These are phyloP conservation scores for Trichopoda pennipes DNA, from an alignment of 2,888 invertebrate species.

Conservation along the genomic window DNA sequence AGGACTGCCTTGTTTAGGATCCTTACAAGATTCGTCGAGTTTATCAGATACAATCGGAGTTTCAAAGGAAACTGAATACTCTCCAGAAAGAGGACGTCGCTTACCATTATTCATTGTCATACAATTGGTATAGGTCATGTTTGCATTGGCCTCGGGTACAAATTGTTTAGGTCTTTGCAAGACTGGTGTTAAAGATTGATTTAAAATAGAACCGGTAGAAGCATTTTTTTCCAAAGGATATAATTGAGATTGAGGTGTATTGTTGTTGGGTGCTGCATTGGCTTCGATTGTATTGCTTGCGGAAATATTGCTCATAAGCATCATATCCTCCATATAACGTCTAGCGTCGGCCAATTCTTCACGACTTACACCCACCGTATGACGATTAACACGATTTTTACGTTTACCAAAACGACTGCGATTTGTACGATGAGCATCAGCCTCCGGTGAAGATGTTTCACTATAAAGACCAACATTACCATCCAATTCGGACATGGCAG, in stretches of 20 bases:
- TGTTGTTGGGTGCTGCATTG: constrained; percentile 69
- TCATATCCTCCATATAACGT: constrained; percentile 86
- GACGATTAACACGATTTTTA: constrained; percentile 85
- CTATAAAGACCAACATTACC: constrained; percentile 60
- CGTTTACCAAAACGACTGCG: constrained; percentile 82
- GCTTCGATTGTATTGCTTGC: constrained; percentile 74
- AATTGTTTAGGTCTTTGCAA: constrained; percentile 79
- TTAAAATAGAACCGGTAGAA: constrained; percentile 80
- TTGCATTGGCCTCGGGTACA: constrained; percentile 68
- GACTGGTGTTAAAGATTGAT: constrained; percentile 67
- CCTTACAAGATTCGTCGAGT: neutral
- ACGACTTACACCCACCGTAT: constrained; percentile 91
- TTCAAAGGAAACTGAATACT: constrained; percentile 75
- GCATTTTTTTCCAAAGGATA: constrained; percentile 81
- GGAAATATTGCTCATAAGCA: constrained; percentile 79
- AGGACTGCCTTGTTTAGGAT: constrained; percentile 70
- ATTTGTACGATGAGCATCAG: constrained; percentile 77
- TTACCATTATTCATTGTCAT: constrained; percentile 38
- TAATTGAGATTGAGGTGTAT: constrained; percentile 76
- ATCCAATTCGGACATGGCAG: constrained; percentile 63
- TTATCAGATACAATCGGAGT: constrained; percentile 11
- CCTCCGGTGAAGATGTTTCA: constrained; percentile 75
- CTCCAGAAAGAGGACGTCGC: constrained; percentile 75
- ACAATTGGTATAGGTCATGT: constrained; percentile 4
- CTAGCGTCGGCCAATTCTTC: constrained; percentile 91